Percentiles rank a stretch among this genome's conserved stretches.
phyloP scores from a whole-genome alignment of 2,888 invertebrate genomes.

The Hypomecis atomaria region DNA sequence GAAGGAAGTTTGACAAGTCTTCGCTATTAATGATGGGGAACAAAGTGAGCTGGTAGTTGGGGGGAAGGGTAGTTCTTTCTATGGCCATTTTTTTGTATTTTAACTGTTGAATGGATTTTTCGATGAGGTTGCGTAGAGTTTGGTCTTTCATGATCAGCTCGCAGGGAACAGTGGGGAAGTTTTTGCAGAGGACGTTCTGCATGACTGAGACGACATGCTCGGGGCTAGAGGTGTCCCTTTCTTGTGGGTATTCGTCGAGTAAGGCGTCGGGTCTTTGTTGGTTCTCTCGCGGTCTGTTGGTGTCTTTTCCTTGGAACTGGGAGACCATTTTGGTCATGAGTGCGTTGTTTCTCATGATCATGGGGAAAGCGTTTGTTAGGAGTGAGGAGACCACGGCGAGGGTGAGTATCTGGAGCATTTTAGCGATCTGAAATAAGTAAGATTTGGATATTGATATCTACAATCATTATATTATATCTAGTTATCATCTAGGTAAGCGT shows the following conservation, averaged over 20 bases:
- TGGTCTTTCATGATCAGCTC: slow-evolving; percentile 64
- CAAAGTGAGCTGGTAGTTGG: slow-evolving; percentile 53
- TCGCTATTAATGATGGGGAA: slow-evolving; percentile 69
- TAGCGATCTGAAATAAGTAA: slow-evolving; percentile 29
- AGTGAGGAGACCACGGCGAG: slow-evolving; percentile 41
- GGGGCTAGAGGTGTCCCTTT: background rate
- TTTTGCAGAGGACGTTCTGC: slow-evolving; percentile 72
- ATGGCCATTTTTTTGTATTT: slow-evolving; percentile 60
- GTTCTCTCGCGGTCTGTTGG: slow-evolving; percentile 24
- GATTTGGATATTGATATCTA: too few relatives aligned
- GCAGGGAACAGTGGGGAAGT: slow-evolving; percentile 74
- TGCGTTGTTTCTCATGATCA: slow-evolving; percentile 72
- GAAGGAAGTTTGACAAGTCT: slow-evolving; percentile 65
- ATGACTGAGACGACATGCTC: slow-evolving; percentile 56
- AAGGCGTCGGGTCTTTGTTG: slow-evolving; percentile 2
- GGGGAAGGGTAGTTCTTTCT: slow-evolving; percentile 55
- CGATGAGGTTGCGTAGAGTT: slow-evolving; percentile 62
- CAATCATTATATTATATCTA: too few relatives aligned
- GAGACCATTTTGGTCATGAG: slow-evolving; percentile 74
- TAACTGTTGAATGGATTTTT: slow-evolving; percentile 70
- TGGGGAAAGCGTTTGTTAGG: slow-evolving; percentile 45
- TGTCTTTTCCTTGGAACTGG: slow-evolving; percentile 67
- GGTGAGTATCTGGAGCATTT: slow-evolving; percentile 23
- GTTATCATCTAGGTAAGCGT: too few relatives aligned
- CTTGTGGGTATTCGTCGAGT: background rate